Evolutionary conservation across 2,888 invertebrate species (phyloP).

Genomic region (Dicroscelio sp.): DNA sequence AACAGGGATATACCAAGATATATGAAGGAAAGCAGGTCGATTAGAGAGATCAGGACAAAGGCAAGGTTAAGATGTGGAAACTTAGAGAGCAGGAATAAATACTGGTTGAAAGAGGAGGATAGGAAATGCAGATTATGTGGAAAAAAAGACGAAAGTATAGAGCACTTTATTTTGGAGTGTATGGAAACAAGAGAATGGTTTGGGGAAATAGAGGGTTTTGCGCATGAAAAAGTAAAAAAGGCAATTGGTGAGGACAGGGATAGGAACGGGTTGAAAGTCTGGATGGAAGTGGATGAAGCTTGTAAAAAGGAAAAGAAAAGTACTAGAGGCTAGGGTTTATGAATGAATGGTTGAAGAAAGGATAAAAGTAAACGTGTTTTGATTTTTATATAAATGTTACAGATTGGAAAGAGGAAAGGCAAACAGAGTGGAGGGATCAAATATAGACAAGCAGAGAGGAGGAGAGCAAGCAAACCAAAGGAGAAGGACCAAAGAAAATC

Average conservation of each 20-base stretch:
- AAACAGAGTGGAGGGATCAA: too few species aligned
- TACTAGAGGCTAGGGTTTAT: too few species aligned
- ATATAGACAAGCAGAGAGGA: too few species aligned
- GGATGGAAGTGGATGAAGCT: not conserved
- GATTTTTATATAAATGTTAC: too few species aligned
- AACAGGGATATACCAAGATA: not conserved
- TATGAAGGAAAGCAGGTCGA: not conserved
- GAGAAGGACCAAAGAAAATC: too few species aligned
- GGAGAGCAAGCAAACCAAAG: too few species aligned
- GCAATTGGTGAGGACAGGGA: not conserved
- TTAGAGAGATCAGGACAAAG: not conserved
- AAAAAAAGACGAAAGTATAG: not conserved
- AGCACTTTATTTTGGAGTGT: not conserved
- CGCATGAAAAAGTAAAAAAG: not conserved
- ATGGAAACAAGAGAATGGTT: not conserved
- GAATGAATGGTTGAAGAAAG: too few species aligned
- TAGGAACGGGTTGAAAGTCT: not conserved
- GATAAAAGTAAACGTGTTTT: too few species aligned
- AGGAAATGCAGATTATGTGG: not conserved
- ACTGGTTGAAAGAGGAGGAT: not conserved
- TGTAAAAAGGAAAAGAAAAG: not conserved
- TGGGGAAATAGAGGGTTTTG: not conserved
- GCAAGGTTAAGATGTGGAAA: not conserved
- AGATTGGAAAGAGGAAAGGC: too few species aligned
- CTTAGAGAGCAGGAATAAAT: not conserved